These are phyloP conservation scores for Euphysa ruthae DNA, from an alignment of 30 jellyfish, hydroid and myxozoan genomes.

Conservation along the genomic window DNA sequence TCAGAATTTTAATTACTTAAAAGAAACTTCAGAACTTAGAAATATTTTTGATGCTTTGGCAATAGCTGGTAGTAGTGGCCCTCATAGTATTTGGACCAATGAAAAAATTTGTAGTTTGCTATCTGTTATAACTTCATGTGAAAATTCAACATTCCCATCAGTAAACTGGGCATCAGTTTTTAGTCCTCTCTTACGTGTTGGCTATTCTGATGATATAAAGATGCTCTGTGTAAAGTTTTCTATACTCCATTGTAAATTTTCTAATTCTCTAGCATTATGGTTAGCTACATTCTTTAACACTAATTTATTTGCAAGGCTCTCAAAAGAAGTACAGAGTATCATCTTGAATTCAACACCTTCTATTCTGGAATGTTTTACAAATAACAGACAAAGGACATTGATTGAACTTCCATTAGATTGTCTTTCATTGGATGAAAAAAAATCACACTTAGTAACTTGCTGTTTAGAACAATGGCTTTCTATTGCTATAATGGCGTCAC, in stretches of 20 bases:
- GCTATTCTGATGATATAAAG: constrained; percentile 25
- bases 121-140: not conserved
- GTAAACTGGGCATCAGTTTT: constrained; percentile 56
- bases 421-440: not conserved
- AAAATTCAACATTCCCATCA: constrained; percentile 41
- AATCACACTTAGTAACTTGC: not conserved
- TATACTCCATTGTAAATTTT: constrained; percentile 3
- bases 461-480: constrained; percentile 17
- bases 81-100: not conserved
- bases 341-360: not conserved
- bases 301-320: constrained; percentile 13
- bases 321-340: not conserved
- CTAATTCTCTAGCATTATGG: constrained; percentile 37
- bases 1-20: constrained; percentile 30
- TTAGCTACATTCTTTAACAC: constrained; percentile 44
- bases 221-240: constrained; percentile 45
- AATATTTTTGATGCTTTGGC: constrained; percentile 13
- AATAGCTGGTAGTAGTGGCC: constrained; percentile 38
- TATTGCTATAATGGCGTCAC: constrained; percentile 1
- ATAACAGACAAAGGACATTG: constrained; percentile 10
- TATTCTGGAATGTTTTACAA: not conserved
- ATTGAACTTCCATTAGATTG: constrained; percentile 13
- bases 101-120: constrained; percentile 7
- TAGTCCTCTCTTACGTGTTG: constrained; percentile 39
- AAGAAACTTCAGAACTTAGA: constrained; percentile 36